phyloP scores from a whole-genome alignment of 1,140 invertebrate species.

The Halesus radiatus region DNA sequence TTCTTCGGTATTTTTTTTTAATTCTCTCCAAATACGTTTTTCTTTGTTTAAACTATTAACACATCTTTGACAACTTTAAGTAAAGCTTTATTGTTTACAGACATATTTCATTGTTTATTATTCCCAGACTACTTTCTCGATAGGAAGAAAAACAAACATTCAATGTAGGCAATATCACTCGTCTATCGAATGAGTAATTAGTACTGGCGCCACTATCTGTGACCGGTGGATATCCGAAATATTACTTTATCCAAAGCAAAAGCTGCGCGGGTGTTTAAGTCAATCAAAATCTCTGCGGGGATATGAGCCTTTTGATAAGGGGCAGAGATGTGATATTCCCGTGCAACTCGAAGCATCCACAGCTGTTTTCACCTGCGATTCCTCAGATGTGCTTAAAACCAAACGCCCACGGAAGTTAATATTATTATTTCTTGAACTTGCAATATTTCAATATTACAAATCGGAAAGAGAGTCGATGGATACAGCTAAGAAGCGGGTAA shows the following conservation, averaged over 20 bases:
- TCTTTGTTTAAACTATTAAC: no score
- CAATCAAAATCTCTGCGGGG: not conserved
- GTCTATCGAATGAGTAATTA: slow-evolving; percentile 26
- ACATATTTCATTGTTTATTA: not conserved
- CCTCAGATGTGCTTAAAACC: not conserved
- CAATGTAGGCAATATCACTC: slow-evolving; percentile 4
- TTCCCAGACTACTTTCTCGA: not conserved
- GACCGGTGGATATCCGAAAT: not conserved
- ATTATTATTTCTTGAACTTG: not conserved
- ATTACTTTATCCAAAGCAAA: not conserved
- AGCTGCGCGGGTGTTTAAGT: not conserved
- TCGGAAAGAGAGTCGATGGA: not conserved
- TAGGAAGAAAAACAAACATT: slow-evolving; percentile 21
- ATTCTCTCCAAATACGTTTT: no score
- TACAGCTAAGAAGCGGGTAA: not conserved
- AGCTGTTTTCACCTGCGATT: not conserved
- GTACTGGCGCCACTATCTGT: slow-evolving; percentile 12
- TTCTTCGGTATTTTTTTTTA: no score
- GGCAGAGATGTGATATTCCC: not conserved
- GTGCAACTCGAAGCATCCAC: not conserved
- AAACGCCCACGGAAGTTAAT: slow-evolving; percentile 4
- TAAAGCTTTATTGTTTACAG: no score
- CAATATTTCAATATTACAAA: not conserved
- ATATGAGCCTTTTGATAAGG: not conserved
- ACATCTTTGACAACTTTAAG: no score